phyloP scores from a whole-genome alignment of 2,113 vertebrate genomes.

The Oreochromis niloticus region DNA sequence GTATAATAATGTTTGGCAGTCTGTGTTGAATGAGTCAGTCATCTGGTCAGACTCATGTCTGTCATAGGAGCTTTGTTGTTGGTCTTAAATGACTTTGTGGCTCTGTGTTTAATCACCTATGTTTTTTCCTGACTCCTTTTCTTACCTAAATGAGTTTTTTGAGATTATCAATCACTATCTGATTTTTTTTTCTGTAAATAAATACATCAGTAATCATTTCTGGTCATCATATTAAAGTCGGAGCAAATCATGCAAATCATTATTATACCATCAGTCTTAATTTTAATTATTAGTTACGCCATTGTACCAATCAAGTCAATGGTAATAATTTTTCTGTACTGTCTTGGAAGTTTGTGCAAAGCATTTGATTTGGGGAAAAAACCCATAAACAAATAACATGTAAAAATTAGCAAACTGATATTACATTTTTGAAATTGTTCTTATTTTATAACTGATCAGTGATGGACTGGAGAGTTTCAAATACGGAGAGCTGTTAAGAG shows the following conservation, averaged over 20 bases:
- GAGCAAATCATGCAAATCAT: not conserved
- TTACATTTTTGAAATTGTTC: not conserved
- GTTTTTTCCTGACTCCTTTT: not conserved
- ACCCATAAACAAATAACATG: not conserved
- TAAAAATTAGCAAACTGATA: not conserved
- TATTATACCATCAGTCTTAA: not conserved
- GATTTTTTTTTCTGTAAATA: not conserved
- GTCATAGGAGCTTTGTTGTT: not conserved
- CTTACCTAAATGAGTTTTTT: not conserved
- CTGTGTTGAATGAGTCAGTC: conserved; percentile 9
- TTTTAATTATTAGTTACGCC: not conserved
- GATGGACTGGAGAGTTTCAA: not conserved
- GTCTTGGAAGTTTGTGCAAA: not conserved
- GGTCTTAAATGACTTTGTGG: not conserved
- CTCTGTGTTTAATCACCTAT: not conserved
- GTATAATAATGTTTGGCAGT: not conserved
- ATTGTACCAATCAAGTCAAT: not conserved
- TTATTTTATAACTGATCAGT: not conserved
- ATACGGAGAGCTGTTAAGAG: not conserved
- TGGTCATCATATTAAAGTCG: not conserved
- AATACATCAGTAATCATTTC: not conserved
- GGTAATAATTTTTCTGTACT: not conserved
- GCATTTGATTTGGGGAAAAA: not conserved
- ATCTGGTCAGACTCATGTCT: not conserved
- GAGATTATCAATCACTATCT: not conserved